These are phyloP conservation scores for Xanthorhoe spadicearia DNA, from an alignment of 2,888 invertebrate species.

Conservation along the genomic window DNA sequence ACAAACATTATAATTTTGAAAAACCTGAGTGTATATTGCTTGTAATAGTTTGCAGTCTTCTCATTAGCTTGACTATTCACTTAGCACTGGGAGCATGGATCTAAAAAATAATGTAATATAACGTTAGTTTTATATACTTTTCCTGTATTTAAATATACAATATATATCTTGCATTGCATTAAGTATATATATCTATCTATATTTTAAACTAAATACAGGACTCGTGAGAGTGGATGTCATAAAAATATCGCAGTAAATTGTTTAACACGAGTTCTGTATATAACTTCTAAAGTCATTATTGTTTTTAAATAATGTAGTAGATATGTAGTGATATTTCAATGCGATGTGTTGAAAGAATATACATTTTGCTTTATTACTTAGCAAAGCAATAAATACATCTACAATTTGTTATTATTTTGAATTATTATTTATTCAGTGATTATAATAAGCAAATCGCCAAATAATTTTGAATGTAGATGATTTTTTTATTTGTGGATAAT, in stretches of 20 bases:
- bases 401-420: not conserved
- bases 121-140: slow-evolving; percentile 25
- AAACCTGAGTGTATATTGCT: slow-evolving; percentile 70
- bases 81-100: slow-evolving; percentile 93
- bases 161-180: not conserved
- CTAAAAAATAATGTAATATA: slow-evolving; percentile 73
- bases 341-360: slow-evolving; percentile 1
- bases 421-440: not conserved
- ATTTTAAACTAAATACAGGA: not conserved
- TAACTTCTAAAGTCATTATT: too few relatives aligned
- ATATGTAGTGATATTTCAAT: not conserved
- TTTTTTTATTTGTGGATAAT: not conserved
- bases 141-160: too few relatives aligned
- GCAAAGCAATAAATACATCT: slow-evolving; percentile 11
- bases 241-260: too few relatives aligned
- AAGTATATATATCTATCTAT: not conserved
- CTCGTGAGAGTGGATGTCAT: not conserved
- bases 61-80: slow-evolving; percentile 87
- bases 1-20: slow-evolving; percentile 70
- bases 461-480: slow-evolving; percentile 6
- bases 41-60: slow-evolving; percentile 79
- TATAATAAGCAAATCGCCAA: slow-evolving; percentile 2
- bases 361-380: slow-evolving; percentile 9
- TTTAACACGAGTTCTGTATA: too few relatives aligned
- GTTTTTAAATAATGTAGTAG: too few relatives aligned